Evolutionary conservation across 2,797 vertebrate genomes (phyloP), one percentile per base, ranked within the genome.

Genomic region (Synaphobranchus kaupii): DNA sequence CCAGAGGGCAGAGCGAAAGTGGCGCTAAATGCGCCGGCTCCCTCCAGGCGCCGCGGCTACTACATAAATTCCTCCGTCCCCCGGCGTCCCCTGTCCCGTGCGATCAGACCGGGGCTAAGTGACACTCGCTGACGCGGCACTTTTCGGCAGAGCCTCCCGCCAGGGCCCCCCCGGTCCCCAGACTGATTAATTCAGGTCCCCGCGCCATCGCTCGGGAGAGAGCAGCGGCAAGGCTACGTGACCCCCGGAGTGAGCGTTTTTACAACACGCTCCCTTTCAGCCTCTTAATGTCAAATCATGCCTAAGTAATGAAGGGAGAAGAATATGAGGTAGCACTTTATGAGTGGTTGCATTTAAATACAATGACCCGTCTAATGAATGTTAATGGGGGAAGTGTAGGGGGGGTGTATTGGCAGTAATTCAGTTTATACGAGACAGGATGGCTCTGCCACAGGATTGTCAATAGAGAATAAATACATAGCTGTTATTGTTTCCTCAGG

Each of bases 11-110:
- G 93, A 92, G 92, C 94, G 94, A 93, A 91, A 93, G 93, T 96
- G 95, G 96, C 94, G 94, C 93, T 96, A 95, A 96, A 95, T 95
- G 93, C 95, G 94, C 95, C 95, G 95, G 95, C 95, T 96, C 95
- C 94, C 94, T 95, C 94, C 93, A 82, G 91, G 89, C 93, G 94
- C 86, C 92, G 93, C 92, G 92, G 95, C 93, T 93, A 93, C 88
- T 44, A 89, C 80, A 80, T 92, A 89, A 91, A 92, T 93, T 92
- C 9, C 52, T 17, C 73, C 34, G 52, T 81, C 78, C 91, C 94
- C 92, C 92, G 94, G 93, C 95, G 91, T 13, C 90, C 92, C 90
- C 93, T 96, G 95, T 95, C 95, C 88, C 90, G 93, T 91, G 92
- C 91, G 90, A 95, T 96, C 95, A 95, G 92, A 87, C 91, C 92